phyloP scores from a whole-genome alignment of 2,888 invertebrate genomes.

The Andrena marginata region DNA sequence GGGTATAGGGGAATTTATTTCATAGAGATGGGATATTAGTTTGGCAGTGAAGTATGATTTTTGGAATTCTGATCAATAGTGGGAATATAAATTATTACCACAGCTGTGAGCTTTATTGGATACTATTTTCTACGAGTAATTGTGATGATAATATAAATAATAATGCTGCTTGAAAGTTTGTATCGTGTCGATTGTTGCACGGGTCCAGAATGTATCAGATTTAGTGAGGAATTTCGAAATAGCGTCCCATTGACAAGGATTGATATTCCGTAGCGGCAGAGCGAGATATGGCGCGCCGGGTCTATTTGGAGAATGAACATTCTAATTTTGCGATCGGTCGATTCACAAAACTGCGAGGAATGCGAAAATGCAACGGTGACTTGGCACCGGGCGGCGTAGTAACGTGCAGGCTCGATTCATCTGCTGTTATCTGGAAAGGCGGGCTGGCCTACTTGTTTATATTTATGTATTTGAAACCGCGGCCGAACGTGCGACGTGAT shows the following conservation, averaged over 20 bases:
- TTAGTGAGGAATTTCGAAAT: not conserved
- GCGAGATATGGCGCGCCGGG: not conserved
- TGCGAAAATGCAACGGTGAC: conserved; percentile 8
- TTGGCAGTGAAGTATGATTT: no score
- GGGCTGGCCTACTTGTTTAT: conserved; percentile 49
- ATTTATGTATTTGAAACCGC: conserved; percentile 53
- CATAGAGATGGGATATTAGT: no score
- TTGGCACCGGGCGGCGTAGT: conserved; percentile 39
- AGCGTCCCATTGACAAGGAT: conserved; percentile 8
- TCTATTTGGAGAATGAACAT: not conserved
- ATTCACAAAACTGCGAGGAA: conserved; percentile 37
- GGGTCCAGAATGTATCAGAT: not conserved
- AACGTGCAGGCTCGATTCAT: conserved; percentile 40
- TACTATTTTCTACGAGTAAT: no score
- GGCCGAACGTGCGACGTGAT: conserved; percentile 20
- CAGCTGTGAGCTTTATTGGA: no score
- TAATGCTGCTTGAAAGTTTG: no score
- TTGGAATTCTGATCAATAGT: no score
- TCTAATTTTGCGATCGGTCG: conserved; percentile 17
- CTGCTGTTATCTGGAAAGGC: conserved; percentile 45
- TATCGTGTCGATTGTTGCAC: not conserved
- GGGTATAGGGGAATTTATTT: no score
- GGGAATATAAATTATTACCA: no score
- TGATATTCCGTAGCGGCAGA: not conserved
- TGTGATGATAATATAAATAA: no score